These are phyloP conservation scores for Trilocha varians DNA, from an alignment of 2,888 invertebrate genomes.

Conservation along the genomic window DNA sequence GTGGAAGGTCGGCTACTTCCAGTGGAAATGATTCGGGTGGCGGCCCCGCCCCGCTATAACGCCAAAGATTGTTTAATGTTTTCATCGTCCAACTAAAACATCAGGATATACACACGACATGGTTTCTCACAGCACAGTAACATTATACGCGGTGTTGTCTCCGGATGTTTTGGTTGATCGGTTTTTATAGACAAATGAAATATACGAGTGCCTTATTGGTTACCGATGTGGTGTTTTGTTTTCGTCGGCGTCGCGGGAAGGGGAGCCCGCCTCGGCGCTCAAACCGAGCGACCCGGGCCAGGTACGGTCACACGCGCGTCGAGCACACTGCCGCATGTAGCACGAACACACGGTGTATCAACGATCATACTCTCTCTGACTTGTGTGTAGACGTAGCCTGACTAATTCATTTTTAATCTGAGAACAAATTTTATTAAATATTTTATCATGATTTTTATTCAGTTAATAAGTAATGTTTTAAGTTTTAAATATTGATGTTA, in stretches of 20 bases:
- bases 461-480: too few relatives aligned
- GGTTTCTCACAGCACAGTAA: too few relatives aligned
- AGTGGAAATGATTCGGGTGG: constrained; percentile 68
- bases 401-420: too few relatives aligned
- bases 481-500: too few relatives aligned
- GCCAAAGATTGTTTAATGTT: constrained; percentile 6
- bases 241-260: constrained; percentile 45
- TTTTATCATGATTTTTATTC: too few relatives aligned
- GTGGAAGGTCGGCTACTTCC: constrained; percentile 54
- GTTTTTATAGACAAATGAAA: constrained; percentile 58
- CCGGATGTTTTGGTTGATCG: too few relatives aligned
- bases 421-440: too few relatives aligned
- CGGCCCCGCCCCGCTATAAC: constrained; percentile 22
- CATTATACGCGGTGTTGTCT: too few relatives aligned
- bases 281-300: constrained; percentile 86
- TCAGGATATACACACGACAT: constrained; percentile 1
- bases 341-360: too few relatives aligned
- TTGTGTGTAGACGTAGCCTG: too few relatives aligned
- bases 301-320: constrained; percentile 77
- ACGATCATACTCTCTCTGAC: too few relatives aligned
- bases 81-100: neutral
- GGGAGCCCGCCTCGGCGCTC: constrained; percentile 83
- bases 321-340: constrained; percentile 39
- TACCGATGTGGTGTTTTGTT: constrained; percentile 63
- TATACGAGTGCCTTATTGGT: constrained; percentile 73